These are phyloP conservation scores for Meles meles DNA, from an alignment of 2,113 vertebrate species.

Conservation along the genomic window DNA sequence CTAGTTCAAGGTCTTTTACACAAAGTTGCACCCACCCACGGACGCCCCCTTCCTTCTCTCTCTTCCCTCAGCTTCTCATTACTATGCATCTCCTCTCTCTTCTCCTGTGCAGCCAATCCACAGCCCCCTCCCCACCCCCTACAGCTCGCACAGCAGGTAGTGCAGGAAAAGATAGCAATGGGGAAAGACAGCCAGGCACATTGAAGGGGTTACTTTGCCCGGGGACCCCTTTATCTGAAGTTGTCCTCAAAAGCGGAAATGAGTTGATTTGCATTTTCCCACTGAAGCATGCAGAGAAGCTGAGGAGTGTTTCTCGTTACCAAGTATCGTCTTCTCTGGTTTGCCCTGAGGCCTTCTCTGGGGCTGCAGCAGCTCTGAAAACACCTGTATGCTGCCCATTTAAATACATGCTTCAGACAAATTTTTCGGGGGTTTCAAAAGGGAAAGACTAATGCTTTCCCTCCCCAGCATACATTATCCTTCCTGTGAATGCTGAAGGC, in stretches of 20 bases:
- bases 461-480: constrained; percentile 70
- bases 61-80: constrained; percentile 40
- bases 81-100: neutral
- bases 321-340: constrained; percentile 71
- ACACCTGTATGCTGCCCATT: constrained; percentile 84
- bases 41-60: neutral
- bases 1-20: constrained; percentile 17
- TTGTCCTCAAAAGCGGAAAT: constrained; percentile 79
- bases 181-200: constrained; percentile 56
- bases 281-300: constrained; percentile 73
- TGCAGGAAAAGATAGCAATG: constrained; percentile 45
- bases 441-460: constrained; percentile 75
- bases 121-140: neutral
- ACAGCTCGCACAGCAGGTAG: neutral
- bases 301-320: constrained; percentile 77
- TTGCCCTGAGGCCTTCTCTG: constrained; percentile 84
- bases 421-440: constrained; percentile 80
- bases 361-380: constrained; percentile 81
- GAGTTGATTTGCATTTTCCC: constrained; percentile 85
- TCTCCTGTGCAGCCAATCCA: neutral
- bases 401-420: constrained; percentile 82
- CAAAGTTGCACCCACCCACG: accelerated
- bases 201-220: constrained; percentile 78
- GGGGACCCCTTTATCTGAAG: constrained; percentile 80
- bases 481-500: constrained; percentile 58